Conservation (phyloP, 1,140 invertebrate genomes). For the Euborellia annulipes region DNA sequence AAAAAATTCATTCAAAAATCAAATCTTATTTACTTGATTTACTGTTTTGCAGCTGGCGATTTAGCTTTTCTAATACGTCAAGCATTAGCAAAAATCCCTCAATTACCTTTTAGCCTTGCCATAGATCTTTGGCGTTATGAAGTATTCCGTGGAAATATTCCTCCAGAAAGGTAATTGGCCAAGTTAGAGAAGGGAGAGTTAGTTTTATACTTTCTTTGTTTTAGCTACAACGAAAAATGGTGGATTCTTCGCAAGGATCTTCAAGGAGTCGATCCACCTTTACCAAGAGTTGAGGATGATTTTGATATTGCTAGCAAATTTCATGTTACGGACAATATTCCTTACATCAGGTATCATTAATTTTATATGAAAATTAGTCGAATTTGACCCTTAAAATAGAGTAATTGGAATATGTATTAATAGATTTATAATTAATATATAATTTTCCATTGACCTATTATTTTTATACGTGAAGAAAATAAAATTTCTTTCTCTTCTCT, state of each 20-base stretch:
- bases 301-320: conserved; percentile 49
- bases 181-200: too few species aligned
- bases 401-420: background rate
- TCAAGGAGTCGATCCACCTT: conserved; percentile 44
- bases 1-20: too few species aligned
- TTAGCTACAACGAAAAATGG: conserved; percentile 40
- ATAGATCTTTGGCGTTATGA: conserved; percentile 64
- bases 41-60: conserved; percentile 16
- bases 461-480: background rate
- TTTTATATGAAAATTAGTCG: too few species aligned
- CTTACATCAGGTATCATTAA: conserved; percentile 55
- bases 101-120: conserved; percentile 53
- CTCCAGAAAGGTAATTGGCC: conserved; percentile 19
- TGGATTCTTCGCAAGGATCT: conserved; percentile 42
- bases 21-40: too few species aligned
- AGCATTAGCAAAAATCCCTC: conserved; percentile 55
- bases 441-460: background rate
- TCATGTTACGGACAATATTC: conserved; percentile 50
- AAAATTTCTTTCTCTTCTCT: background rate
- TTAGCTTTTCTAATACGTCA: conserved; percentile 37
- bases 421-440: background rate
- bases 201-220: too few species aligned
- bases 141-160: conserved; percentile 44
- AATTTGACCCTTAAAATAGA: background rate
- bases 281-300: conserved; percentile 25